Evolutionary conservation across 2,113 vertebrate species (phyloP), one percentile per base, ranked within the genome.

Genomic region (Oryzias javanicus): DNA sequence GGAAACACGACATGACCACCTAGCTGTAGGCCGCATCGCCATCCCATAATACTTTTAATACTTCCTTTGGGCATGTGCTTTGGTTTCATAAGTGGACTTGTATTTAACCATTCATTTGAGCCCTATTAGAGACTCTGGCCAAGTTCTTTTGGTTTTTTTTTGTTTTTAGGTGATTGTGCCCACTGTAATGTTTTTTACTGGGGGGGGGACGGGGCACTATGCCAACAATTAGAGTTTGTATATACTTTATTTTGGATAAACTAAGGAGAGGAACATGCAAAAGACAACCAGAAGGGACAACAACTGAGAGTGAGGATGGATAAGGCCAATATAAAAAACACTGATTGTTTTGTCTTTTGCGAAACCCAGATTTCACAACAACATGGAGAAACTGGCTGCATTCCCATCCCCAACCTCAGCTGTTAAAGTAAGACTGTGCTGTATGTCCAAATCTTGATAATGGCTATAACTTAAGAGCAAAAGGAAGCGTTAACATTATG

Each of bases 311-410:
- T n/a, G 42, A 42, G 14, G 4, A 51, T 17, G 2, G 44, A 59
- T 64, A 27, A 59, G 7, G n/a, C 5, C 20, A 55, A n/a, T n/a
- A n/a, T 64, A 48, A 29, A 50, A 44, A 60, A 78, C 47, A 64
- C 42, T 50, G 20, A 25, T 60, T 73, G 20, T 65, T 64, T 73
- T 66, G 55, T 57, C 40, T 74, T 29, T 67, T 71, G 52, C 60
- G 65, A 67, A 78, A 80, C 14, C 35, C 42, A 54, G 14, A 59
- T 84, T 82, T 80, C 53, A 52, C 58, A 80, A 74, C 60, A 64
- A 49, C 25, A 20, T 60, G 45, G 44, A 70, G 50, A 50, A 61
- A 41, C 1, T 22, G 27, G 19, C 57, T 42, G 12, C 56, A 51
- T 67, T 20, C 52, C 8, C 29, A 15, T 52, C 49, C 19, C 42